A percentile compares a stretch with the other conserved stretches of the same genome.
Conservation (phyloP, 2,113 vertebrate species). For the Pomatorhinus ruficollis region DNA sequence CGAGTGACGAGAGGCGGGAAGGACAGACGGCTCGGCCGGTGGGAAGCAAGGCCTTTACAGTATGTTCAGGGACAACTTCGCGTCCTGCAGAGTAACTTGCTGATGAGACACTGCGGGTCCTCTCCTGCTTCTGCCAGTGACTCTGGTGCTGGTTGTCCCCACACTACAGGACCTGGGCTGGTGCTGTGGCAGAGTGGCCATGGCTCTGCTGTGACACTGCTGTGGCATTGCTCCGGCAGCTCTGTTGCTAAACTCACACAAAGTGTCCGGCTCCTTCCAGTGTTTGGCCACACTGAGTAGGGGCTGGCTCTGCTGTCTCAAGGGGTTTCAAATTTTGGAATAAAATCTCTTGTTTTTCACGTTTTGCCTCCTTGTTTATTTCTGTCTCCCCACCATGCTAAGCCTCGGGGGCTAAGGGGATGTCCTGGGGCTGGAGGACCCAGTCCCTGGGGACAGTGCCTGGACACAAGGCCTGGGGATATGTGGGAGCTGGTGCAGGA, state of each 20-base stretch:
- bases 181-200: background rate
- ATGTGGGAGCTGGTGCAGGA: background rate
- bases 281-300: accelerated
- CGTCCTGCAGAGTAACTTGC: background rate
- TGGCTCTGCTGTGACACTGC: background rate
- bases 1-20: background rate
- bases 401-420: accelerated
- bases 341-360: conserved; percentile 37
- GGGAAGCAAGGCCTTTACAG: background rate
- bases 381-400: accelerated
- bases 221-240: accelerated
- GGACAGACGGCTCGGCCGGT: accelerated
- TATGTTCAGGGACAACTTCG: accelerated
- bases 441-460: accelerated
- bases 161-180: accelerated
- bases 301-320: background rate
- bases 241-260: accelerated
- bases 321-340: background rate
- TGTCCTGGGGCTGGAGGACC: background rate
- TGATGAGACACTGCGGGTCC: accelerated
- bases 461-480: background rate
- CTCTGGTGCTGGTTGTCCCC: background rate
- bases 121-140: background rate
- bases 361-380: background rate
- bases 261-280: background rate